Evolutionary conservation across 2,797 vertebrate genomes (phyloP), one percentile per base, ranked within the genome.

Genomic region (Gymnothorax reevesii): DNA sequence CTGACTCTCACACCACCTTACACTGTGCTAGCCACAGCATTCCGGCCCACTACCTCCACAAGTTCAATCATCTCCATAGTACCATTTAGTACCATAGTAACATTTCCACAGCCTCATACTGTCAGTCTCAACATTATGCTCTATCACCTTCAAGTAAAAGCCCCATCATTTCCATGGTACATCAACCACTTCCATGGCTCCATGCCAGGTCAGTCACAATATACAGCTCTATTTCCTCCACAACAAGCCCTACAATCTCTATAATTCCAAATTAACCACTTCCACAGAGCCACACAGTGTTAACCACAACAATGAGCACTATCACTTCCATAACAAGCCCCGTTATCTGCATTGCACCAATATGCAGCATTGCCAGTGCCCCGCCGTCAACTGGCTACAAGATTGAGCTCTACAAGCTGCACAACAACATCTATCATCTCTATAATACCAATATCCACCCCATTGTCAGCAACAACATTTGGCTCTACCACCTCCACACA

Each of bases 361-460:
- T 42, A 42, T 42, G 33, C 33, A 42, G 33, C 33, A 42, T 42
- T 42, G 33, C 33, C 33, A 42, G 33, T 42, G 33, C 33, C 33
- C 1, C 33, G 2, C 33, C 33, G 33, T 42, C 33, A 1, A 42
- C 33, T 42, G 2, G 33, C 33, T 42, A 42, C 77, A 42, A 91
- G 90, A 91, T 89, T 89, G 86, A 90, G 90, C 60, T 91, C 89
- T 89, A 86, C 55, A 22, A 54, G 57, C 82, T 69, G 80, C 80
- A 87, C 42, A 42, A 55, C 84, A 8, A 8, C 57, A 59, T 59
- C 7, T 90, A 89, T 77, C 71, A 42, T 20, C 84, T 71, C 20
- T 27, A 90, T 82, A 42, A 91, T 90, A 91, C 89, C 89, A 85
- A 90, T 90, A 49, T 92, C 90, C 90, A 86, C 57, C 49, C 49